phyloP scores from a whole-genome alignment of 2,888 invertebrate species.

The Lochmaea capreae region DNA sequence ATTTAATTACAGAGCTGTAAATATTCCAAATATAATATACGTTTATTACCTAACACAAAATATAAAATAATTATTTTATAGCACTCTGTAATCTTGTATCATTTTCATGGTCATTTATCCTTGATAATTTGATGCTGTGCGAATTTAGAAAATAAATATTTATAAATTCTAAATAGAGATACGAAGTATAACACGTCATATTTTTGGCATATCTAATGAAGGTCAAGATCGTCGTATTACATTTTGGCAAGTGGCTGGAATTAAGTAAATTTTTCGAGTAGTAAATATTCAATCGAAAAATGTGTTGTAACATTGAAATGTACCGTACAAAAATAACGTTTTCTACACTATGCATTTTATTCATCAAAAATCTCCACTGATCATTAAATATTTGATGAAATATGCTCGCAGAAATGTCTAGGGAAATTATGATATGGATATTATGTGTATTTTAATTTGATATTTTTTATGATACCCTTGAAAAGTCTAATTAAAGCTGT shows the following conservation, averaged over 20 bases:
- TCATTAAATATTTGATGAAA: not conserved
- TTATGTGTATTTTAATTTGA: no score
- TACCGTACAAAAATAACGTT: slow-evolving; percentile 15
- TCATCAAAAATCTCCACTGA: not conserved
- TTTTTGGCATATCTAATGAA: slow-evolving; percentile 44
- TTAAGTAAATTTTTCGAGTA: slow-evolving; percentile 24
- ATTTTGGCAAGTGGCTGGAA: slow-evolving; percentile 43
- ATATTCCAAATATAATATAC: no score
- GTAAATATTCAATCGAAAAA: slow-evolving; percentile 15
- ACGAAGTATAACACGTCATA: slow-evolving; percentile 32
- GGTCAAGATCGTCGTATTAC: slow-evolving; percentile 48
- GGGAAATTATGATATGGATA: no score
- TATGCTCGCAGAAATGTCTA: not conserved
- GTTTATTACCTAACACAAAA: no score
- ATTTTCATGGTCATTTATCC: no score
- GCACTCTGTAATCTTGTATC: no score
- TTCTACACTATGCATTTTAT: not conserved
- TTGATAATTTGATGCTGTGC: no score
- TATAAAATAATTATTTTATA: no score
- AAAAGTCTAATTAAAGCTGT: not conserved
- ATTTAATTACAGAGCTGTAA: no score
- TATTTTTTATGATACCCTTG: not conserved
- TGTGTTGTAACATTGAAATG: slow-evolving; percentile 16
- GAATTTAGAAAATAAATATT: slow-evolving; percentile 11
- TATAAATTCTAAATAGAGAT: slow-evolving; percentile 22